Base-by-base conservation (phyloP, 2,797 vertebrate genomes). In the Taenioides sp. region DNA sequence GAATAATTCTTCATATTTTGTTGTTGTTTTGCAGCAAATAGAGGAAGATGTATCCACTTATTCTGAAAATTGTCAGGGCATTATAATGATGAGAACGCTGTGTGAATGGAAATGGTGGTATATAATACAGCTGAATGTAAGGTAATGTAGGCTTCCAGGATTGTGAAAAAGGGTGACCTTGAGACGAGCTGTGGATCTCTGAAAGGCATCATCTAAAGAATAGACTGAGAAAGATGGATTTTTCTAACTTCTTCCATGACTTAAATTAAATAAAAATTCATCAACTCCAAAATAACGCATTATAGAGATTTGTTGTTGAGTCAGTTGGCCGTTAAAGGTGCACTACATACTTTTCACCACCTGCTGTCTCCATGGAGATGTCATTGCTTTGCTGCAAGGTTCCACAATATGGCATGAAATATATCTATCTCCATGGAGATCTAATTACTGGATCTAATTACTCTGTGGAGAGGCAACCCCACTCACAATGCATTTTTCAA, bases 91-190 rank as follows among this genome's bases (percentile, higher is more conserved):
- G 47, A 54, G 65, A 52, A 37, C 9, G 65, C 47, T 1, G 17
- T 52, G 65, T 20, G 65, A 52, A 67, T 67, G 49, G 49, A 67
- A 54, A 47, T 25, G 40, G 10, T 11, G 5, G 11, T 12, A 28
- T 17, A 7, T 34, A 25, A 14, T 9, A 37, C 2, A 37, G 34
- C 52, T 20, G 25, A n/a, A 25, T 20, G 22, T 31, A 67, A n/a
- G 47, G 20, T 52, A 54, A 67, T 67, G 49, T 14, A 34, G 27
- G 17, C 20, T 20, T 47, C 20, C 9, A 66, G 47, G 65, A 14
- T 17, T 20, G 65, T 20, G 49, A 50, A 67, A 20, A 28, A 20
- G 65, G 9, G 47, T 67, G 65, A 67, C 65, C 65, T 67, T 67
- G 49, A 25, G 9, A n/a, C 25, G 22, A 47, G 63, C 34, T 22